A percentile compares a stretch with the other conserved stretches of the same genome.
Evolutionary conservation across 2,797 vertebrate genomes (phyloP).

Genomic region (Rachycentron canadum): DNA sequence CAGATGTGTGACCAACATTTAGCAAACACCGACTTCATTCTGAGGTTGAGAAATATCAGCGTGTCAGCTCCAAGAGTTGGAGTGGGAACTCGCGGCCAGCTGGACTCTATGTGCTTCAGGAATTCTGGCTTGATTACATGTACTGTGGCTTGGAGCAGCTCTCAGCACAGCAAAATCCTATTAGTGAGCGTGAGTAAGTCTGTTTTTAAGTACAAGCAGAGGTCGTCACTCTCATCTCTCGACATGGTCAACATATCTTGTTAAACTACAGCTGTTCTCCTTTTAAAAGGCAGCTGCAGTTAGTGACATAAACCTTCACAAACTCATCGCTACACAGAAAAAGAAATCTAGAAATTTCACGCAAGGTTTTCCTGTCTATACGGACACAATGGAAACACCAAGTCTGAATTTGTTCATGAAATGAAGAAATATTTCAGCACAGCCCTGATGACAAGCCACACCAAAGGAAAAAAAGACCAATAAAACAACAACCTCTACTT

Average conservation of each 20-base stretch:
- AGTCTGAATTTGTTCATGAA: background rate
- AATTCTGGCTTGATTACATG: conserved; percentile 36
- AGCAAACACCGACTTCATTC: conserved; percentile 58
- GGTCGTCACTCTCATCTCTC: conserved; percentile 14
- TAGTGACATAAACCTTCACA: conserved; percentile 8
- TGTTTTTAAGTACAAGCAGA: conserved; percentile 36
- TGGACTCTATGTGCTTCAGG: conserved; percentile 48
- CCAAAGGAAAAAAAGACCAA: conserved; percentile 43
- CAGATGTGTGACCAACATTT: conserved; percentile 61
- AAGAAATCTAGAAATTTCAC: background rate
- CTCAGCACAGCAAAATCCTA: conserved; percentile 40
- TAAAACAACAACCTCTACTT: conserved; percentile 39
- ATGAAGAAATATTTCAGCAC: too few species aligned
- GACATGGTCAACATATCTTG: conserved; percentile 27
- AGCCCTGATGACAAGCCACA: conserved; percentile 22
- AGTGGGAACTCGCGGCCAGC: conserved; percentile 63
- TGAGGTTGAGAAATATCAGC: conserved; percentile 30
- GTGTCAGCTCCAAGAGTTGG: conserved; percentile 26
- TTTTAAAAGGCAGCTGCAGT: conserved; percentile 34
- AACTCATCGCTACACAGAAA: background rate
- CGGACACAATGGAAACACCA: background rate
- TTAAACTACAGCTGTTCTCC: conserved; percentile 47
- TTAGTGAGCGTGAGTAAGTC: conserved; percentile 33
- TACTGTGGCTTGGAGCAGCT: conserved; percentile 31
- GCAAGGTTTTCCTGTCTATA: background rate